A percentile compares a stretch with the other conserved stretches of the same genome.
Evolutionary conservation across 2,888 invertebrate genomes (phyloP).

Genomic region (Electrophaes corylata): DNA sequence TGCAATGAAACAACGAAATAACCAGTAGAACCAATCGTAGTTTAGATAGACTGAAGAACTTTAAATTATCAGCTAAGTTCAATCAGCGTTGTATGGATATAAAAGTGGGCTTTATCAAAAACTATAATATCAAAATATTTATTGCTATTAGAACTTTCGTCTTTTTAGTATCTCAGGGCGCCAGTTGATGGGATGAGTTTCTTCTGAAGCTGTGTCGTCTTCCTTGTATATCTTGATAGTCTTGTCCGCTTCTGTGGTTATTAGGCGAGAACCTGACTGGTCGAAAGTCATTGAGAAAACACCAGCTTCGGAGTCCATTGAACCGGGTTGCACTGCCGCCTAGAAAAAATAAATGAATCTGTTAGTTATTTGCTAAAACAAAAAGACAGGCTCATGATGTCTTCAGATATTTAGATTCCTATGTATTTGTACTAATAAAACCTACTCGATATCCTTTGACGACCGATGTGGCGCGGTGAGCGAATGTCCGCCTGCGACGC

Average conservation of each 20-base stretch:
- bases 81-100: too few species aligned
- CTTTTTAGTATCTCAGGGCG: slow-evolving; percentile 97
- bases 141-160: slow-evolving; percentile 89
- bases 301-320: slow-evolving; percentile 99
- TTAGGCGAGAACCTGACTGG: slow-evolving; percentile 95
- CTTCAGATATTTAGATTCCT: too few species aligned
- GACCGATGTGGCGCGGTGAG: too few species aligned
- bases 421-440: too few species aligned
- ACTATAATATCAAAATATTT: slow-evolving; percentile 13
- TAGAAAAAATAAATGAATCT: slow-evolving; percentile 54
- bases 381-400: too few species aligned
- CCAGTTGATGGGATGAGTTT: slow-evolving; percentile 98
- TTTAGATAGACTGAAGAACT: too few species aligned
- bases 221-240: slow-evolving; percentile 99
- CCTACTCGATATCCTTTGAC: too few species aligned
- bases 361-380: not conserved
- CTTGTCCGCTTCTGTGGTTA: slow-evolving; percentile 99
- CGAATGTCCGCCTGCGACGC: too few species aligned
- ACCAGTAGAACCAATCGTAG: too few species aligned
- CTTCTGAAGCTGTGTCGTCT: slow-evolving; percentile 97
- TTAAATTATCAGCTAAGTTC: too few species aligned
- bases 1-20: too few species aligned
- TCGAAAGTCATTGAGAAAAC: slow-evolving; percentile 98
- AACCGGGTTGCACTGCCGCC: slow-evolving; percentile 98
- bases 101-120: too few species aligned